These are phyloP conservation scores for Eriosoma lanigerum DNA, from an alignment of 1,140 invertebrate genomes.

Conservation along the genomic window DNA sequence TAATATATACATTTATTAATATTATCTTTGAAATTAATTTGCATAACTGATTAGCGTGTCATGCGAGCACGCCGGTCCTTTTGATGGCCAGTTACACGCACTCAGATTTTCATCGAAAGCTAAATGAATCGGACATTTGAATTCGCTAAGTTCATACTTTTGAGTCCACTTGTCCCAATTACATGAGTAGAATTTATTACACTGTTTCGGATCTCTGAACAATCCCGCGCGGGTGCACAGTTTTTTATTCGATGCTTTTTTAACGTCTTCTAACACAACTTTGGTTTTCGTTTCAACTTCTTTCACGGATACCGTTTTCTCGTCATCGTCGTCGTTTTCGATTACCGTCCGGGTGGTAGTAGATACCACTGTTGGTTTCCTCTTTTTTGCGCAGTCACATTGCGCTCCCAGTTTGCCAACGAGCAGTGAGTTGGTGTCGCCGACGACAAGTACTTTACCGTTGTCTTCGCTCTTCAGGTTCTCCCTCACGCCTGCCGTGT, in stretches of 20 bases:
- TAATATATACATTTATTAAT: not conserved
- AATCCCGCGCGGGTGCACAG: conserved; percentile 77
- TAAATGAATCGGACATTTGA: conserved; percentile 79
- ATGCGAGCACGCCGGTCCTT: conserved; percentile 74
- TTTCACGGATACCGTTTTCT: not conserved
- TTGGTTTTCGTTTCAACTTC: conserved; percentile 6
- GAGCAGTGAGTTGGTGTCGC: conserved; percentile 69
- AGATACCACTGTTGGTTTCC: conserved; percentile 11
- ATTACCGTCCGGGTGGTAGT: conserved; percentile 30
- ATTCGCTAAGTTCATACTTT: conserved; percentile 74
- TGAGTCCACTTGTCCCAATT: conserved; percentile 80
- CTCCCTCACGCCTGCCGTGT: not conserved
- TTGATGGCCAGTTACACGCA: conserved; percentile 81
- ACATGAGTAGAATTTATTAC: conserved; percentile 84
- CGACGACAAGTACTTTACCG: conserved; percentile 55
- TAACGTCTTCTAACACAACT: conserved; percentile 64
- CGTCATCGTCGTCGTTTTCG: conserved; percentile 31
- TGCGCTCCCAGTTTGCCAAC: conserved; percentile 72
- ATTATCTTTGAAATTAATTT: not conserved
- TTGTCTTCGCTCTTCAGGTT: conserved; percentile 6
- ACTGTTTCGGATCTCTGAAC: conserved; percentile 78
- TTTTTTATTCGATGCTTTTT: conserved; percentile 53
- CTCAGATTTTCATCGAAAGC: conserved; percentile 74
- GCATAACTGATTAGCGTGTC: conserved; percentile 63
- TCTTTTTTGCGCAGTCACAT: conserved; percentile 64